Conservation (phyloP, 2,797 vertebrate species). For the Synaphobranchus kaupii region DNA sequence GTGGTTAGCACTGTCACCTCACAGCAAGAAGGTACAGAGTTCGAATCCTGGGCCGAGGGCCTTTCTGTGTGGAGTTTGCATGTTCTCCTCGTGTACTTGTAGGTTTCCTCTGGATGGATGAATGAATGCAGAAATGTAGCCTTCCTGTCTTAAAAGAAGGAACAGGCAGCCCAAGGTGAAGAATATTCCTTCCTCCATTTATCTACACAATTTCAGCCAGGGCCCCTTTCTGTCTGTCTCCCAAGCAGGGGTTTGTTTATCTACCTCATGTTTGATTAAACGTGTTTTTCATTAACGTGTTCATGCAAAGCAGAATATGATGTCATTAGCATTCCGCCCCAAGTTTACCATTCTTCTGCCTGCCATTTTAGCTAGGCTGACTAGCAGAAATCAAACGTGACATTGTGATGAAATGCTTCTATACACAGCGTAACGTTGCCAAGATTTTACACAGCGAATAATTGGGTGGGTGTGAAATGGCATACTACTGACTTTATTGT, state of each 20-base stretch:
- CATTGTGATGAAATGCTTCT: constrained; percentile 71
- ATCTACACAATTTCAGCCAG: not conserved
- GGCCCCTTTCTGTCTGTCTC: constrained; percentile 5
- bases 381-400: constrained; percentile 64
- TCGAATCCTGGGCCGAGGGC: too few relatives aligned
- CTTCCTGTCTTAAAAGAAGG: not conserved
- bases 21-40: too few relatives aligned
- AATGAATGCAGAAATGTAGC: not conserved
- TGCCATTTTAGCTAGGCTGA: constrained; percentile 55
- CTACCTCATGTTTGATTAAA: not conserved
- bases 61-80: too few relatives aligned
- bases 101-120: too few relatives aligned
- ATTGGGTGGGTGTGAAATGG: constrained; percentile 65
- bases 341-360: constrained; percentile 60
- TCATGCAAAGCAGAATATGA: constrained; percentile 52
- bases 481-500: constrained; percentile 59
- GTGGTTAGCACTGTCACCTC: too few relatives aligned
- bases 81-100: too few relatives aligned
- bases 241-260: constrained; percentile 6
- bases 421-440: constrained; percentile 63
- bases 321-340: constrained; percentile 61
- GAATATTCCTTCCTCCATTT: not conserved
- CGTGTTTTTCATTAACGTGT: constrained; percentile 37
- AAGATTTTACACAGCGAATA: constrained; percentile 67
- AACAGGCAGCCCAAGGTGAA: not conserved